phyloP scores from a whole-genome alignment of 2,113 vertebrate genomes.

The Thamnaconus septentrionalis region DNA sequence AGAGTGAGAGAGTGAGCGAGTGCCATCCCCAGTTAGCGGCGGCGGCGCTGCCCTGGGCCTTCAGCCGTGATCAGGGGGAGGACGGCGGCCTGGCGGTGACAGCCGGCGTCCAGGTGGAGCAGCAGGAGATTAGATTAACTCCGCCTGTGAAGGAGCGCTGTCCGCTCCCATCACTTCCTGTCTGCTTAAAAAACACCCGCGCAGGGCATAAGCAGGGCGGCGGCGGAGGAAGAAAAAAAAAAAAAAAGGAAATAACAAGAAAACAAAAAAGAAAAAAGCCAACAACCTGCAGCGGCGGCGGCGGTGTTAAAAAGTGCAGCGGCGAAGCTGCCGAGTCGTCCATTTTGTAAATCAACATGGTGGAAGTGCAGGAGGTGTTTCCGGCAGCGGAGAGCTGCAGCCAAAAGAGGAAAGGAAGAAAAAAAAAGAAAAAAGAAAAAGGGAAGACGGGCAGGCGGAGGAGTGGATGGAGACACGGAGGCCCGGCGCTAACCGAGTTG shows the following conservation, averaged over 20 bases:
- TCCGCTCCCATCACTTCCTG: conserved; percentile 67
- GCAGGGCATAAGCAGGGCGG: conserved; percentile 53
- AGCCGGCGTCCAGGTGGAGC: conserved; percentile 65
- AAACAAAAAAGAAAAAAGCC: too few relatives aligned
- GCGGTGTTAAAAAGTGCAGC: too few relatives aligned
- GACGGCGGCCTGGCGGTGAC: conserved; percentile 62
- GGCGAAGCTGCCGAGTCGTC: conserved; percentile 13
- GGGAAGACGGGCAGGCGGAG: conserved; percentile 15
- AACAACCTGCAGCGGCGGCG: too few relatives aligned
- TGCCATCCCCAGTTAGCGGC: conserved; percentile 58
- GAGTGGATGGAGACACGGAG: conserved; percentile 39
- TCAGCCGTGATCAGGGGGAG: conserved; percentile 62
- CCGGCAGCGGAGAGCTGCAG: conserved; percentile 8
- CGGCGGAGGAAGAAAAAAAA: too few relatives aligned
- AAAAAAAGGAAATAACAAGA: too few relatives aligned
- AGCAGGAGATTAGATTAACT: conserved; percentile 70
- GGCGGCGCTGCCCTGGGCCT: conserved; percentile 42
- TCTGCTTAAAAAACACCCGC: conserved; percentile 60
- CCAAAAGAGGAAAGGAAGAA: conserved; percentile 13
- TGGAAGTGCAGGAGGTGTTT: conserved; percentile 15
- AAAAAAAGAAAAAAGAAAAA: too few relatives aligned
- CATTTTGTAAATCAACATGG: conserved; percentile 51
- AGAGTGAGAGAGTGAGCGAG: conserved; percentile 34
- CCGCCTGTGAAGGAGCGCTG: conserved; percentile 68
- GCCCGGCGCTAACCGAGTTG: conserved; percentile 54